Evolutionary conservation across 2,113 vertebrate genomes (phyloP), one percentile per base, ranked within the genome.

Genomic region (Polypterus senegalus): DNA sequence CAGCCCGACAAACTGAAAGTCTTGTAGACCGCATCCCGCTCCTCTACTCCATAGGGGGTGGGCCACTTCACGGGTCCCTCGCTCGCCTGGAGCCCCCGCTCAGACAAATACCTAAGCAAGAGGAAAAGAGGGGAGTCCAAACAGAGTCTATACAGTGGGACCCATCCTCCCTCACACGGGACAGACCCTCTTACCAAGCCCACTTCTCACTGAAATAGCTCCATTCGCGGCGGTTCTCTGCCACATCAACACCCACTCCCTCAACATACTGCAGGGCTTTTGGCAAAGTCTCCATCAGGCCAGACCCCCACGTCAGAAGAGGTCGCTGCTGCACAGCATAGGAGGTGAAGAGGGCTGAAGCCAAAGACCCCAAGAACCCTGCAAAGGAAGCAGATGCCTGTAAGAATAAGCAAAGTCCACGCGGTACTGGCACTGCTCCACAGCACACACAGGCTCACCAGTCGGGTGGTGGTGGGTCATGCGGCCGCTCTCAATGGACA

Each of bases 401-500:
- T 27, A 2, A 27, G 27, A 27, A 27, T 27, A 27, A 27, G 27
- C 27, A 27, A 27, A 27, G 27, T 27, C 27, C 27, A 27, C 27
- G 2, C 27, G 27, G 27, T 27, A 27, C 27, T 27, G 27, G 27
- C 27, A 2, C 27, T 27, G 27, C 27, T 27, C 27, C 27, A 27
- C 27, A 27, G 27, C 27, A 27, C 27, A 27, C 27, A 27, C 27
- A 27, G 5, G 6, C 66, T 48, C 47, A 60, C 88, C 89, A 0
- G 86, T 91, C 46, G 89, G 88, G 72, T 91, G 88, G 67, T 88
- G 83, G 47, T 91, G 89, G 46, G 88, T 90, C 89, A 90, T 90
- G 66, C 86, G 80, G 55, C 85, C 88, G 0, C 84, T 88, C 72
- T 91, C 88, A 47, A 89, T 71, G 8, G 88, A 87, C 68, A 88